A percentile compares a stretch with the other conserved stretches of the same genome.
Evolutionary conservation across 1,140 invertebrate genomes (phyloP).

Genomic region (Drosophila prosaltans): DNA sequence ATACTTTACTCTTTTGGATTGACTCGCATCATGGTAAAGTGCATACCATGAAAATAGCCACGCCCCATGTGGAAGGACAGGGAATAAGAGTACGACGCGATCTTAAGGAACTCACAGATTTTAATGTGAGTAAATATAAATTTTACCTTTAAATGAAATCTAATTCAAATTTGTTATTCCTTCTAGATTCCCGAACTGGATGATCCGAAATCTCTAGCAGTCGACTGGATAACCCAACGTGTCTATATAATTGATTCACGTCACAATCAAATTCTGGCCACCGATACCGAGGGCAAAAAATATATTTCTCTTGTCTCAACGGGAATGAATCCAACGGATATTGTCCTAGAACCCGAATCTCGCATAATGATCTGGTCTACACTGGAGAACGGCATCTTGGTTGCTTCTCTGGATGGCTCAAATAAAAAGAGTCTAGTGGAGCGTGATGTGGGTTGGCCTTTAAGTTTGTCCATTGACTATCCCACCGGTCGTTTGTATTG

Average conservation of each 20-base stretch:
- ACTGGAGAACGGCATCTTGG: slow-evolving; percentile 85
- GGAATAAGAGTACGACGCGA: slow-evolving; percentile 64
- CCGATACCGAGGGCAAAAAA: slow-evolving; percentile 85
- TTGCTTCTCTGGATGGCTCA: slow-evolving; percentile 87
- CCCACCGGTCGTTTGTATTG: slow-evolving; percentile 89
- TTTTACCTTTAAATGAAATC: neutral
- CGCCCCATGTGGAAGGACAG: slow-evolving; percentile 61
- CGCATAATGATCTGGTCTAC: slow-evolving; percentile 83
- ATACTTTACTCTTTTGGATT: slow-evolving; percentile 84
- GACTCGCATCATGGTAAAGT: slow-evolving; percentile 84
- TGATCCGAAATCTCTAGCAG: slow-evolving; percentile 88
- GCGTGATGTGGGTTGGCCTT: slow-evolving; percentile 86
- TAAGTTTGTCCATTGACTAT: slow-evolving; percentile 88
- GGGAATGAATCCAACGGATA: slow-evolving; percentile 84
- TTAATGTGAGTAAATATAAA: slow-evolving; percentile 59
- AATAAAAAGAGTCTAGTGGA: slow-evolving; percentile 85
- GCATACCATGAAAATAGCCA: slow-evolving; percentile 81
- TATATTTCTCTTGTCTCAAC: slow-evolving; percentile 85
- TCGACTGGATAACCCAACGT: slow-evolving; percentile 90
- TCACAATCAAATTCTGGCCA: slow-evolving; percentile 85
- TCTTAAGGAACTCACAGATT: slow-evolving; percentile 76
- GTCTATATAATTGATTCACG: slow-evolving; percentile 90
- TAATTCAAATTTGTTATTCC: neutral
- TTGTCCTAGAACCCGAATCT: slow-evolving; percentile 87
- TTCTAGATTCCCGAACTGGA: slow-evolving; percentile 73